A percentile compares a stretch with the other conserved stretches of the same genome.
Evolutionary conservation across 1,140 invertebrate genomes (phyloP).

Genomic region (Halictus rubicundus): DNA sequence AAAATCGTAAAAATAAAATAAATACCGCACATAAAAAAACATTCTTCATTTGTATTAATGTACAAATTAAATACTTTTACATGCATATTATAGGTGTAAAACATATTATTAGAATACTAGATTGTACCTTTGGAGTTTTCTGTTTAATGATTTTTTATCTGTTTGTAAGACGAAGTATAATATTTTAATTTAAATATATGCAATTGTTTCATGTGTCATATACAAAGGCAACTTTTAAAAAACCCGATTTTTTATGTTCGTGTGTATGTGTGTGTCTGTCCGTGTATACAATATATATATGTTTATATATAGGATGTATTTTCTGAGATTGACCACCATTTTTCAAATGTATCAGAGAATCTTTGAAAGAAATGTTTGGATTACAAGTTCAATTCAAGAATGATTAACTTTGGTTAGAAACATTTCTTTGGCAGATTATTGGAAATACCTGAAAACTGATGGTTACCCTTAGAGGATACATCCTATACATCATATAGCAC

Average conservation of each 20-base stretch:
- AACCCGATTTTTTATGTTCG: neutral
- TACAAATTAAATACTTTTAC: neutral
- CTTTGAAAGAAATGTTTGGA: neutral
- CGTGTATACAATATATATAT: too few species aligned
- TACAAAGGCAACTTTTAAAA: constrained; percentile 25
- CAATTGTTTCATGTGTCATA: constrained; percentile 1
- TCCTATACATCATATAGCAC: neutral
- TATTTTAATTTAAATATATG: neutral
- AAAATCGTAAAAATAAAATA: neutral
- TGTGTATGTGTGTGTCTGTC: too few species aligned
- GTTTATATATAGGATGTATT: neutral
- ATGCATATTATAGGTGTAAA: constrained; percentile 7
- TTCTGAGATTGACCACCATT: neutral
- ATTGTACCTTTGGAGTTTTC: neutral
- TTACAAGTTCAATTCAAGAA: neutral
- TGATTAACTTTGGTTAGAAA: too few species aligned
- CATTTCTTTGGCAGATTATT: too few species aligned
- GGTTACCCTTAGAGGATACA: neutral
- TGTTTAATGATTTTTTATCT: constrained; percentile 1
- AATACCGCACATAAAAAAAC: neutral
- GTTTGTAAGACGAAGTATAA: neutral
- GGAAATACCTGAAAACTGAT: too few species aligned
- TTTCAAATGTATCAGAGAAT: neutral
- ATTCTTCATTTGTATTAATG: too few species aligned
- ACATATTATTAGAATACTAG: constrained; percentile 21